These are phyloP conservation scores for Rhingia rostrata DNA, from an alignment of 2,888 invertebrate species.

Conservation along the genomic window DNA sequence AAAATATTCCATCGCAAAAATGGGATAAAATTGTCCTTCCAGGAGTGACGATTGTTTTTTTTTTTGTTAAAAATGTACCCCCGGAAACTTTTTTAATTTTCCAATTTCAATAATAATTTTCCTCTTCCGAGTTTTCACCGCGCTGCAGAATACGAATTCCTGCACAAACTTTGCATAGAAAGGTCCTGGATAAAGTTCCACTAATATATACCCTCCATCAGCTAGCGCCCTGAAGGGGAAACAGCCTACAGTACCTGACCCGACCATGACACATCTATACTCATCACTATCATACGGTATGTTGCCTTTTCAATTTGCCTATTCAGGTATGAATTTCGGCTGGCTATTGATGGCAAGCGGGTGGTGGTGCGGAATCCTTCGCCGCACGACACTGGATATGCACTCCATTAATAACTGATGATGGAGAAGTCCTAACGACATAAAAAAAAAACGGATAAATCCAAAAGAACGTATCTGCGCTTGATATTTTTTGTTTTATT, in stretches of 20 bases:
- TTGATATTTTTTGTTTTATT: conserved; percentile 30
- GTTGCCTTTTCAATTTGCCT: conserved; percentile 60
- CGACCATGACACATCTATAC: conserved; percentile 44
- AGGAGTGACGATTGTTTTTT: too few species aligned
- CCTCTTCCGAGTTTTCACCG: conserved; percentile 4
- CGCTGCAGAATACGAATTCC: not conserved
- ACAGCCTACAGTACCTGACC: conserved; percentile 7
- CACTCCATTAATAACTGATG: conserved; percentile 72
- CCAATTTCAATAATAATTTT: conserved; percentile 48
- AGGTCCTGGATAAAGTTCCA: conserved; percentile 27
- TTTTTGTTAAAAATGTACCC: not conserved
- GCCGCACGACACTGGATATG: conserved; percentile 33
- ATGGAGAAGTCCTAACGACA: conserved; percentile 48
- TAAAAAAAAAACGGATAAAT: conserved; percentile 11
- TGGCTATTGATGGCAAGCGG: not conserved
- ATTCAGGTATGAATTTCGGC: conserved; percentile 61
- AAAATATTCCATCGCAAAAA: not conserved
- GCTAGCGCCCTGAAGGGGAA: conserved; percentile 4
- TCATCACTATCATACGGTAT: conserved; percentile 20
- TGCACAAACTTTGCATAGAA: conserved; percentile 2
- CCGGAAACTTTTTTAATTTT: conserved; percentile 44
- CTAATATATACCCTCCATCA: conserved; percentile 7
- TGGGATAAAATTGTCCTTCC: too few species aligned
- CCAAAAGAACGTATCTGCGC: conserved; percentile 42
- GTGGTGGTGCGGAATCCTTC: conserved; percentile 26